Percentiles rank a stretch among this genome's conserved stretches.
Evolutionary conservation across 2,797 vertebrate genomes (phyloP).

Genomic region (Coluber constrictor): DNA sequence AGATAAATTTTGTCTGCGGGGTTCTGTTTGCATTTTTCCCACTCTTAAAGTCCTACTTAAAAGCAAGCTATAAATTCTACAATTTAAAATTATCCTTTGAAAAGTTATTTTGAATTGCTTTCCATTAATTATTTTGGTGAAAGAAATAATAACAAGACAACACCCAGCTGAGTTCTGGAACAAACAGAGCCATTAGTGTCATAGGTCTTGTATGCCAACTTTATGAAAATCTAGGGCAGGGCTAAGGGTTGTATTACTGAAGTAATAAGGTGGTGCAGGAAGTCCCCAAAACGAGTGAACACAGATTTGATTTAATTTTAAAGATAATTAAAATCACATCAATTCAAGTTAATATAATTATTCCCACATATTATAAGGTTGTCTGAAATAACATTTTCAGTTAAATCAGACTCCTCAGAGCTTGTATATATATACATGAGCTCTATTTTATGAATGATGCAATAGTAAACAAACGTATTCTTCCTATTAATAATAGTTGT

Average conservation of each 20-base stretch:
- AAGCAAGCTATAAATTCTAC: not conserved
- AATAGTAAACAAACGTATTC: not conserved
- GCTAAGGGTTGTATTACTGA: not conserved
- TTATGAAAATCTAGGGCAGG: not conserved
- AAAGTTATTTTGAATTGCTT: not conserved
- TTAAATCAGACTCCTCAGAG: not conserved
- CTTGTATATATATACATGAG: not conserved
- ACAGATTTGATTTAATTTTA: not conserved
- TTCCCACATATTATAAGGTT: not conserved
- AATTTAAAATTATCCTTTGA: not conserved
- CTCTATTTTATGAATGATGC: not conserved
- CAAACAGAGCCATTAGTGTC: not conserved
- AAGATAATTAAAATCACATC: not conserved
- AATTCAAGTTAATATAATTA: not conserved
- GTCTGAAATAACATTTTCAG: not conserved
- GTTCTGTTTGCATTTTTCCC: slow-evolving; percentile 10
- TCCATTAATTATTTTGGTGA: not conserved
- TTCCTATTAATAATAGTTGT: not conserved
- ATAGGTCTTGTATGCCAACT: not conserved
- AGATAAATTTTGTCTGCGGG: not conserved
- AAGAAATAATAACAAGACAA: not conserved
- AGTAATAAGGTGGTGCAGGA: not conserved
- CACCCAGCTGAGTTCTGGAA: not conserved
- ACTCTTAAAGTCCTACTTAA: slow-evolving; percentile 8
- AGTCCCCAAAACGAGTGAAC: not conserved